Conservation (phyloP, 2,888 invertebrate genomes). For the Eupithecia subumbrata region DNA sequence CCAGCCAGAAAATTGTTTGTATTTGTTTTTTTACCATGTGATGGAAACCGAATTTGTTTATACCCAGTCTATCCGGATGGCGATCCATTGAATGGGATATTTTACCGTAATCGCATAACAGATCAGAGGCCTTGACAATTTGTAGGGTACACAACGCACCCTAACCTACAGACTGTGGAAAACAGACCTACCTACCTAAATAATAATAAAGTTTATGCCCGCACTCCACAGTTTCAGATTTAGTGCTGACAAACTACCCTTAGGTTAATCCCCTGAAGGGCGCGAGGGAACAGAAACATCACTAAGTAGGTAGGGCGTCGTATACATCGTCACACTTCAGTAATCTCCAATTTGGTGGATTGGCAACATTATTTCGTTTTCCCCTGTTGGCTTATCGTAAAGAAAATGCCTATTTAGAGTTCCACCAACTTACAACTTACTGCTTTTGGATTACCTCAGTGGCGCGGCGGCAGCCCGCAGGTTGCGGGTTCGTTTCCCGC, state of each 20-base stretch:
- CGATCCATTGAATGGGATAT: too few species aligned
- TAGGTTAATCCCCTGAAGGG: conserved; percentile 18
- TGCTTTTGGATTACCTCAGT: neutral
- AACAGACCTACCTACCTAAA: neutral
- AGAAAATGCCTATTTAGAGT: conserved; percentile 21
- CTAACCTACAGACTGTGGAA: neutral
- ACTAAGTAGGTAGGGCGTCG: conserved; percentile 30
- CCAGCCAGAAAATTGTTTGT: too few species aligned
- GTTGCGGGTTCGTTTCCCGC: too few species aligned
- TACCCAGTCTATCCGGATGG: too few species aligned
- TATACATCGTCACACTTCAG: conserved; percentile 36
- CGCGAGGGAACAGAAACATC: conserved; percentile 15
- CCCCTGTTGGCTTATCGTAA: conserved; percentile 19
- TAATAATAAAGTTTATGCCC: neutral
- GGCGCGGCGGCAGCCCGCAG: too few species aligned
- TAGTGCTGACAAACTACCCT: conserved; percentile 8
- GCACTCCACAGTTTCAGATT: conserved; percentile 10
- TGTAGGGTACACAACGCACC: neutral
- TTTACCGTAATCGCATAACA: too few species aligned
- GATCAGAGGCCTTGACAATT: neutral
- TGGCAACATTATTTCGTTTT: conserved; percentile 37
- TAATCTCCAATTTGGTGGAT: conserved; percentile 37
- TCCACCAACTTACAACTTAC: neutral
- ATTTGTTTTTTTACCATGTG: too few species aligned
- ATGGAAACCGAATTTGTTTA: too few species aligned